Evolutionary conservation across 2,797 vertebrate genomes (phyloP).

Genomic region (Falco novaeseelandiae): DNA sequence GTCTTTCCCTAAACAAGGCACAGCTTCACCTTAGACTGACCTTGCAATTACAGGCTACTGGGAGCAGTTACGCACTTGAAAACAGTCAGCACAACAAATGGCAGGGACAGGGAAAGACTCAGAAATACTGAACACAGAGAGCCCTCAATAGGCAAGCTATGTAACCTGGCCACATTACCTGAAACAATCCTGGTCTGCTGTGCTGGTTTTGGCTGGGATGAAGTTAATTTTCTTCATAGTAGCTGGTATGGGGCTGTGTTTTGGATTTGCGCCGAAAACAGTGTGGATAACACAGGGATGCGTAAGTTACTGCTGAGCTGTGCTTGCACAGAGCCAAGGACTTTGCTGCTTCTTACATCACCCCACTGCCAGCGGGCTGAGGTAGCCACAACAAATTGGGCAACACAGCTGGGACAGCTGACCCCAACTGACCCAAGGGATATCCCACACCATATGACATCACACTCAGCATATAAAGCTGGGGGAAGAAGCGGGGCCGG

Average conservation of each 20-base stretch:
- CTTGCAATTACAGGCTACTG: constrained; percentile 65
- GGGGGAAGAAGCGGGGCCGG: not conserved
- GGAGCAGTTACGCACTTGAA: constrained; percentile 29
- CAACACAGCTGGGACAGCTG: no score
- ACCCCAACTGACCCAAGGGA: no score
- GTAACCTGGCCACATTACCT: not conserved
- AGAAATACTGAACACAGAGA: not conserved
- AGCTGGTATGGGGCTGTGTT: not conserved
- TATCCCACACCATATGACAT: no score
- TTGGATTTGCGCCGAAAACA: not conserved
- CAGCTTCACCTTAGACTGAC: constrained; percentile 42
- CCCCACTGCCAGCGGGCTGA: no score
- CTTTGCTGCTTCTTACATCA: no score
- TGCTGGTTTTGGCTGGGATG: not conserved
- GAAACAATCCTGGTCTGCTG: not conserved
- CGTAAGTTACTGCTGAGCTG: not conserved
- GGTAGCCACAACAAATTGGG: no score
- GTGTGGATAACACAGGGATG: not conserved
- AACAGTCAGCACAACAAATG: constrained; percentile 1
- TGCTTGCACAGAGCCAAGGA: not conserved
- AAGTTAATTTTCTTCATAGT: not conserved
- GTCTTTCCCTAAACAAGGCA: constrained; percentile 5
- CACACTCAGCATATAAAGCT: not conserved
- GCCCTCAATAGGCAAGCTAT: not conserved
- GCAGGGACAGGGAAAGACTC: not conserved